These are phyloP conservation scores for Leptinotarsa texana DNA, from an alignment of 1,140 invertebrate genomes.

Conservation along the genomic window DNA sequence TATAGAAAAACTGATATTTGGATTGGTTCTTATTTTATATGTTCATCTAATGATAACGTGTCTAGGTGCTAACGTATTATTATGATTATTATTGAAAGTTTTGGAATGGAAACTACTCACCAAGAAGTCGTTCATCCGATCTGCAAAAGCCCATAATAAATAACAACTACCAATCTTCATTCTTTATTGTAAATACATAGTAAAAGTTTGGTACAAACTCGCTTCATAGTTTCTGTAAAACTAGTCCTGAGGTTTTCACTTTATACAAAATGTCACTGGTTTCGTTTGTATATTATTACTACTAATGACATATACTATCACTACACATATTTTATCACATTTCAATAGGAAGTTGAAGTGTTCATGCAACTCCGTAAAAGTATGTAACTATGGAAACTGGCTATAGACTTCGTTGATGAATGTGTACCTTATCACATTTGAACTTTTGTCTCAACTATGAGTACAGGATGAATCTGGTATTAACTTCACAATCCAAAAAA, in stretches of 20 bases:
- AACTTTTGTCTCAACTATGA: no score
- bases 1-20: no score
- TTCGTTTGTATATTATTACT: neutral
- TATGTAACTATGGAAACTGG: neutral
- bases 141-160: neutral
- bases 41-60: no score
- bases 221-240: neutral
- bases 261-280: constrained; percentile 6
- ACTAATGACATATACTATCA: neutral
- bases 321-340: constrained; percentile 24
- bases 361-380: neutral
- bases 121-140: neutral
- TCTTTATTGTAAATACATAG: neutral
- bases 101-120: no score
- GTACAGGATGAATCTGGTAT: no score
- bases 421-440: no score
- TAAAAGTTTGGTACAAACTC: neutral
- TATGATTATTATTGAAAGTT: no score
- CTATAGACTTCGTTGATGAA: neutral
- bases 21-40: no score
- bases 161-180: neutral
- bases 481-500: no score
- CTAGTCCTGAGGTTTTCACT: constrained; percentile 5
- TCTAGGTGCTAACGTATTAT: no score
- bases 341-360: constrained; percentile 9